Conservation (phyloP, 2,797 vertebrate genomes). For the Propithecus deckenii region DNA sequence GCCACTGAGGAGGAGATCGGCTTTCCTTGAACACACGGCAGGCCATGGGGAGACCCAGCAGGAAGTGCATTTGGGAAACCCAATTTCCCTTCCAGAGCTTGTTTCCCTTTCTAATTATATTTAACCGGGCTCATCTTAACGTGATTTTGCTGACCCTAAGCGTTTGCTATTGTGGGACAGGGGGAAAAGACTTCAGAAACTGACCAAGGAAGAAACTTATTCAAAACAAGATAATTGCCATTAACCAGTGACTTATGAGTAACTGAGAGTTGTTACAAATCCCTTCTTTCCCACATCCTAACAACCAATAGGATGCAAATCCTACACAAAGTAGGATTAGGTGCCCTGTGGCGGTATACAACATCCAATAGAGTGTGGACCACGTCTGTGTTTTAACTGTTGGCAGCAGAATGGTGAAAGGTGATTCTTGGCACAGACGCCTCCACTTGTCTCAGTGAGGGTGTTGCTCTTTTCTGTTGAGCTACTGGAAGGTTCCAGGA, state of each 20-base stretch:
- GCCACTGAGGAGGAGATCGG: neutral
- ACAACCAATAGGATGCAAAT: neutral
- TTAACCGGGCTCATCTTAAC: neutral
- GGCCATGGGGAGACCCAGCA: neutral
- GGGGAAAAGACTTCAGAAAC: neutral
- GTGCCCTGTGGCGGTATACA: neutral
- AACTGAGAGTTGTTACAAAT: neutral
- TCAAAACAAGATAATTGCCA: neutral
- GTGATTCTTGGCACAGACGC: neutral
- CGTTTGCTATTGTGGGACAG: neutral
- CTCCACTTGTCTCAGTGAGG: neutral
- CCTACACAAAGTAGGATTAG: neutral
- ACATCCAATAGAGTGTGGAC: fast-evolving
- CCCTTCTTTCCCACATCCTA: neutral
- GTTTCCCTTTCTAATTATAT: slow-evolving; percentile 30
- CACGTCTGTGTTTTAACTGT: neutral
- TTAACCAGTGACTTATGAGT: neutral
- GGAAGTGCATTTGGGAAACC: neutral
- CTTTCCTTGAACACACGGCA: neutral
- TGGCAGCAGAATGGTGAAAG: neutral
- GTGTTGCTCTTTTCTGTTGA: neutral
- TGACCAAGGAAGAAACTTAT: neutral
- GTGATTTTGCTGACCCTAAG: neutral
- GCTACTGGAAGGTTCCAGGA: neutral
- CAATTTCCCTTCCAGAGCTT: neutral